A percentile compares a stretch with the other conserved stretches of the same genome.
Conservation (phyloP, 2,888 invertebrate genomes). For the Polylopha cassiicola region DNA sequence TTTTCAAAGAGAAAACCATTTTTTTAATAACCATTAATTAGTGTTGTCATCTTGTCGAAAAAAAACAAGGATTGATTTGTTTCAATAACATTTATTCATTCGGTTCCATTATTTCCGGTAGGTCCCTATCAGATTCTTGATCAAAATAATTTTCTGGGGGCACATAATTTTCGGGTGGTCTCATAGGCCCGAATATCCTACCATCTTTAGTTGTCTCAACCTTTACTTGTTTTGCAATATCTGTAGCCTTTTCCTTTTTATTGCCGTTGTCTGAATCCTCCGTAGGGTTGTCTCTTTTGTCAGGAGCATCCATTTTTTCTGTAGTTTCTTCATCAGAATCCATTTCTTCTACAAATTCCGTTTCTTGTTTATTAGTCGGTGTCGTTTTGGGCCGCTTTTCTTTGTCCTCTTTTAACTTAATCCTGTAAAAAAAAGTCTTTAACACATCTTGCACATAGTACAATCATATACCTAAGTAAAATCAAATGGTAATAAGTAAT, state of each 20-base stretch:
- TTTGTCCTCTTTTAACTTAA: constrained; percentile 68
- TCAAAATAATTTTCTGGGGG: constrained; percentile 66
- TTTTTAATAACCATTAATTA: too few relatives aligned
- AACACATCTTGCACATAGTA: too few relatives aligned
- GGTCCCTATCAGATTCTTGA: constrained; percentile 60
- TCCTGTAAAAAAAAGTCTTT: constrained; percentile 38
- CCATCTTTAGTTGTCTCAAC: constrained; percentile 28
- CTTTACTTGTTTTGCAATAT: constrained; percentile 18
- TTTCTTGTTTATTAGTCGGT: constrained; percentile 43
- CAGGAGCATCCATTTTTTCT: constrained; percentile 21
- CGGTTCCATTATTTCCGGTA: constrained; percentile 67
- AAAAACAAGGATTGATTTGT: neutral
- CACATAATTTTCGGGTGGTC: constrained; percentile 67
- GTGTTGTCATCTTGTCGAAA: too few relatives aligned
- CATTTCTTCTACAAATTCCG: constrained; percentile 74
- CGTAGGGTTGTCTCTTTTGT: constrained; percentile 12
- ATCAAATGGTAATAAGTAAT: too few relatives aligned
- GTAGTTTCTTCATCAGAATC: constrained; percentile 62
- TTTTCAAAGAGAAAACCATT: too few relatives aligned
- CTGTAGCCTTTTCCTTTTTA: constrained; percentile 18
- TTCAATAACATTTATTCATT: constrained; percentile 1
- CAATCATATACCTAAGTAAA: too few relatives aligned
- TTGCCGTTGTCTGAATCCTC: constrained; percentile 17
- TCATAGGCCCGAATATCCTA: constrained; percentile 66
- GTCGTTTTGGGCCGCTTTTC: constrained; percentile 45